These are phyloP conservation scores for Typhlichthys eigenmanni DNA, from an alignment of 2,797 vertebrate genomes.

Conservation along the genomic window DNA sequence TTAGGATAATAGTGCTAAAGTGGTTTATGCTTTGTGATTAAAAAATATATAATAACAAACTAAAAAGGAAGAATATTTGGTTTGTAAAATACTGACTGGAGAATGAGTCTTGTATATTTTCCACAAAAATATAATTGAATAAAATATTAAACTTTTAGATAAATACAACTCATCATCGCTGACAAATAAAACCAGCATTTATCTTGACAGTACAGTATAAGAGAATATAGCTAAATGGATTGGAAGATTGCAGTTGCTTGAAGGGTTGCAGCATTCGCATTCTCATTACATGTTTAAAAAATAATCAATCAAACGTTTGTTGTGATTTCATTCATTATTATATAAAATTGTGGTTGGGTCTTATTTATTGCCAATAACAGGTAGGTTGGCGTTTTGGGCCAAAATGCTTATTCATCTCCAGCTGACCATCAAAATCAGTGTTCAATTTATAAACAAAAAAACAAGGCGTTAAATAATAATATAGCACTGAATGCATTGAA, in stretches of 20 bases:
- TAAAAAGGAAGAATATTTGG: no score
- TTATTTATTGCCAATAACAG: constrained; percentile 30
- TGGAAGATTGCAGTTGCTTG: not conserved
- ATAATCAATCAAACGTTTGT: no score
- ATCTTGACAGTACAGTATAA: not conserved
- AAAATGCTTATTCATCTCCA: constrained; percentile 5
- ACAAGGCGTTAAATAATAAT: constrained; percentile 2
- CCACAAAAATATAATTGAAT: no score
- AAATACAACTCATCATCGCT: no score
- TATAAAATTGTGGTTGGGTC: constrained; percentile 2
- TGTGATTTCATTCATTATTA: no score
- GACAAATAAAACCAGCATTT: not conserved
- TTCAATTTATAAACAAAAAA: constrained; percentile 5
- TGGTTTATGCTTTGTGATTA: not conserved
- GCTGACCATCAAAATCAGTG: not conserved
- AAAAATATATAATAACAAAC: not conserved
- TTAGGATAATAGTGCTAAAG: not conserved
- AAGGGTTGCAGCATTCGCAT: not conserved
- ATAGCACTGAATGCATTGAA: constrained; percentile 14
- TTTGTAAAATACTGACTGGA: not conserved
- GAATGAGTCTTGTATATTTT: no score
- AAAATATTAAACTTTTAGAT: no score
- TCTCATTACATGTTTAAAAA: no score
- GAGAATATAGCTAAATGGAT: not conserved
- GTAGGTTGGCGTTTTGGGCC: constrained; percentile 33